A percentile compares a stretch with the other conserved stretches of the same genome.
phyloP scores from a whole-genome alignment of 2,113 vertebrate genomes.

The Heterotis niloticus region DNA sequence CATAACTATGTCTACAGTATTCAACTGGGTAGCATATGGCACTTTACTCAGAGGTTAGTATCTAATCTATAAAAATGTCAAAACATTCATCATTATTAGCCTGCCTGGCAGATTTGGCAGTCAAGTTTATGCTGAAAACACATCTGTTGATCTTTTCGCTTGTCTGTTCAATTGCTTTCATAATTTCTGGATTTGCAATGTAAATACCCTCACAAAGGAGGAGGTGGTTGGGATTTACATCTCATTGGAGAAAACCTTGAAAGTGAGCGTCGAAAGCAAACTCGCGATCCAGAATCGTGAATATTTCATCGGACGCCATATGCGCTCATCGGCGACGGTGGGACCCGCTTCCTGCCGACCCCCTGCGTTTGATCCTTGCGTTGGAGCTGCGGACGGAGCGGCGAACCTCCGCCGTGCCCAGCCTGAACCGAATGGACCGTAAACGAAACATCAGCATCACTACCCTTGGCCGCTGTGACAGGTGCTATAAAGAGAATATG shows the following conservation, averaged over 20 bases:
- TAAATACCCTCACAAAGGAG: background rate
- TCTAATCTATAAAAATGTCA: background rate
- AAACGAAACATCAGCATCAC: conserved; percentile 8
- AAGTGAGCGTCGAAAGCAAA: conserved; percentile 12
- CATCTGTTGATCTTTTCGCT: background rate
- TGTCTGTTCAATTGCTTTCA: background rate
- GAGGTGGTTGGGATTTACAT: background rate
- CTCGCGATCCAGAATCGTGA: conserved; percentile 11
- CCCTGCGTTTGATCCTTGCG: conserved; percentile 21
- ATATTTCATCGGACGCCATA: conserved; percentile 33
- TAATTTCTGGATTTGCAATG: conserved; percentile 1
- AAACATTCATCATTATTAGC: background rate
- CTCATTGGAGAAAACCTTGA: conserved; percentile 8
- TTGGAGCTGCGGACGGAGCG: conserved; percentile 10
- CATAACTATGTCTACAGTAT: background rate
- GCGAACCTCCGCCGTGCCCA: conserved; percentile 11
- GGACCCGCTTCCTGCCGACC: conserved; percentile 17
- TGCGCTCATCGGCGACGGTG: conserved; percentile 21
- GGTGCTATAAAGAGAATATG: background rate
- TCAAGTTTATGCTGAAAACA: background rate
- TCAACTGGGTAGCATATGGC: background rate
- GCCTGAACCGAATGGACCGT: conserved; percentile 9
- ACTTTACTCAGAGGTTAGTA: background rate
- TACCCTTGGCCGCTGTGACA: background rate
- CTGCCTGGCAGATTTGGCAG: background rate